These are phyloP conservation scores for Myioborus miniatus DNA, from an alignment of 2,797 vertebrate genomes.

Conservation along the genomic window DNA sequence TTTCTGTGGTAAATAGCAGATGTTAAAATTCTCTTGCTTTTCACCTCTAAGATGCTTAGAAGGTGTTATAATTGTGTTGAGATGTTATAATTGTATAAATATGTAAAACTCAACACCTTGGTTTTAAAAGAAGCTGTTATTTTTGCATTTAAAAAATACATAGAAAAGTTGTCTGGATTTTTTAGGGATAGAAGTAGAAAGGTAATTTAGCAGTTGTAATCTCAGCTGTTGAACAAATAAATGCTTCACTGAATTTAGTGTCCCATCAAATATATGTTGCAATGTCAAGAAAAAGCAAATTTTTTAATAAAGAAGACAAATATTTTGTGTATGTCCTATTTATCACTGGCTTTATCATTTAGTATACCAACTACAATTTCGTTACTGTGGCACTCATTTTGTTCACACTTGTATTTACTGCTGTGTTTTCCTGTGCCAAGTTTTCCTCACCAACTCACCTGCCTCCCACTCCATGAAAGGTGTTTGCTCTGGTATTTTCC, in stretches of 20 bases:
- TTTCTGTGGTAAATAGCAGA: not conserved
- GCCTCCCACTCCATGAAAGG: not conserved
- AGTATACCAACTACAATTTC: accelerated
- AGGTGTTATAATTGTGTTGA: not conserved
- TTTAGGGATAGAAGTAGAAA: not conserved
- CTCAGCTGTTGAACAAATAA: not conserved
- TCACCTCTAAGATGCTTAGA: not conserved
- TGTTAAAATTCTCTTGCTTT: not conserved
- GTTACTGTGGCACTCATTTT: not conserved
- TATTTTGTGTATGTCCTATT: not conserved
- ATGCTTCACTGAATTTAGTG: not conserved
- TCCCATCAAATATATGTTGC: not conserved
- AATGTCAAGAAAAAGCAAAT: not conserved
- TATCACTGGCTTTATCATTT: not conserved
- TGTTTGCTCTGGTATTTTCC: not conserved
- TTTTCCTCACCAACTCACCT: not conserved
- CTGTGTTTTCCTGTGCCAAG: not conserved
- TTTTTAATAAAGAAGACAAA: not conserved
- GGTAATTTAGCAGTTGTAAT: not conserved
- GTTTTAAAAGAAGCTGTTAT: not conserved
- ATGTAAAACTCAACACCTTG: not conserved
- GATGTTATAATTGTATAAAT: too few species aligned
- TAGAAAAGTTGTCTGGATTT: not conserved
- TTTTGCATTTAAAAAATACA: not conserved
- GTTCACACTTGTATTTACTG: not conserved